These are phyloP conservation scores for Isaurus tuberculatus DNA, from an alignment of 92 coral and sea anemone species.

Conservation along the genomic window DNA sequence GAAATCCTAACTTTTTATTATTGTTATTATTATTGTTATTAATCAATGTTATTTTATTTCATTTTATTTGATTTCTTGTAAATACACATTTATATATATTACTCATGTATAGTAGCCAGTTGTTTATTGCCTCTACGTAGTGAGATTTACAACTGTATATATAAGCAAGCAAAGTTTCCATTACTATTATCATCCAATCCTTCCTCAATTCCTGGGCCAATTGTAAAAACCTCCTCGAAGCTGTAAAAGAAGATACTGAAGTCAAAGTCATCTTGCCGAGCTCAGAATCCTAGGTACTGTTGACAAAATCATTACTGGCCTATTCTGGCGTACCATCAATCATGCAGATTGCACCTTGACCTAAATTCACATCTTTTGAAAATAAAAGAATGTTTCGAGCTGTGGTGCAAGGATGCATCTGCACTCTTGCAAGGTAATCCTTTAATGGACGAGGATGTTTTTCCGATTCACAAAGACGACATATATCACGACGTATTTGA, in stretches of 20 bases:
- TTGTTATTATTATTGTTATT: no score
- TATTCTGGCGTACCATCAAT: slow-evolving; percentile 39
- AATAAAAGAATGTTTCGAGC: no score
- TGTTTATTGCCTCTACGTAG: no score
- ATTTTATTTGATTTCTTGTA: no score
- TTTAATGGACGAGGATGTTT: neutral
- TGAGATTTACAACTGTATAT: no score
- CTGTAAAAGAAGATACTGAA: slow-evolving; percentile 44
- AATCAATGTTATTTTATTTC: no score
- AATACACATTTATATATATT: no score
- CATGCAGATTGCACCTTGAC: slow-evolving; percentile 23
- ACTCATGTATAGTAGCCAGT: no score
- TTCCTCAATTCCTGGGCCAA: slow-evolving; percentile 29
- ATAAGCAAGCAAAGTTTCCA: no score
- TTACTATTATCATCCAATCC: no score
- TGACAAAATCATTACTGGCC: slow-evolving; percentile 47
- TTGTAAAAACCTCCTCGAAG: slow-evolving; percentile 38
- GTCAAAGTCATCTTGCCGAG: slow-evolving; percentile 33
- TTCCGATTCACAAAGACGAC: neutral
- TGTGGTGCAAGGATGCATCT: slow-evolving; percentile 26
- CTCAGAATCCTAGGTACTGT: slow-evolving; percentile 35
- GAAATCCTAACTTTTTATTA: no score
- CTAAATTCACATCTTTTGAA: slow-evolving; percentile 39
- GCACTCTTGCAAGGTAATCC: neutral
- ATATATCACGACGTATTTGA: neutral